These are phyloP conservation scores for Grus americana DNA, from an alignment of 2,113 vertebrate genomes.

Conservation along the genomic window DNA sequence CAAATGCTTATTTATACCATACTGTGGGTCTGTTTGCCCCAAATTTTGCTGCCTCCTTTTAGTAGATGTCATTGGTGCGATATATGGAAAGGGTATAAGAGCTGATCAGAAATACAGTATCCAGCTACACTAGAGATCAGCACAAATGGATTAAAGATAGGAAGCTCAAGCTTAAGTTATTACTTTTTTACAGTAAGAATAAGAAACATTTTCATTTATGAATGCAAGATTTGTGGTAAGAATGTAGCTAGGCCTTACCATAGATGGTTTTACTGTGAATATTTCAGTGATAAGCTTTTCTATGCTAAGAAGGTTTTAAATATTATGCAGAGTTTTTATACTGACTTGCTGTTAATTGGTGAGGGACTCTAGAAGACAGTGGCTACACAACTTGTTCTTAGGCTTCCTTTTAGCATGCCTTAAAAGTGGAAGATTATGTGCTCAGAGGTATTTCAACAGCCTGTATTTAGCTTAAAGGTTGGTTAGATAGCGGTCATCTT, in stretches of 20 bases:
- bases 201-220: background rate
- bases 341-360: background rate
- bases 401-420: background rate
- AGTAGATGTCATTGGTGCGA: slow-evolving; percentile 23
- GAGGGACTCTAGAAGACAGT: background rate
- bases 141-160: background rate
- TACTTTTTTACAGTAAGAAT: background rate
- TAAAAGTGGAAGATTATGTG: background rate
- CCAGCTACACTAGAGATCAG: background rate
- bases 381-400: background rate
- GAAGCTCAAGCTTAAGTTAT: background rate
- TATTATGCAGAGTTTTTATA: background rate
- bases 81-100: slow-evolving; percentile 8
- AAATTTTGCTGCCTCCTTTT: slow-evolving; percentile 54
- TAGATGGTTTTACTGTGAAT: background rate
- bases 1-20: slow-evolving; percentile 64
- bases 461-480: background rate
- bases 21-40: slow-evolving; percentile 66
- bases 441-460: background rate
- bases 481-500: background rate
- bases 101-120: background rate
- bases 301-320: background rate
- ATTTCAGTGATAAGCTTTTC: background rate
- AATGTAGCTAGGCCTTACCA: background rate
- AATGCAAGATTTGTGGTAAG: background rate